A percentile compares a stretch with the other conserved stretches of the same genome.
These are phyloP conservation scores for Cyprinus carpio DNA, from an alignment of 2,113 vertebrate species.

Conservation along the genomic window DNA sequence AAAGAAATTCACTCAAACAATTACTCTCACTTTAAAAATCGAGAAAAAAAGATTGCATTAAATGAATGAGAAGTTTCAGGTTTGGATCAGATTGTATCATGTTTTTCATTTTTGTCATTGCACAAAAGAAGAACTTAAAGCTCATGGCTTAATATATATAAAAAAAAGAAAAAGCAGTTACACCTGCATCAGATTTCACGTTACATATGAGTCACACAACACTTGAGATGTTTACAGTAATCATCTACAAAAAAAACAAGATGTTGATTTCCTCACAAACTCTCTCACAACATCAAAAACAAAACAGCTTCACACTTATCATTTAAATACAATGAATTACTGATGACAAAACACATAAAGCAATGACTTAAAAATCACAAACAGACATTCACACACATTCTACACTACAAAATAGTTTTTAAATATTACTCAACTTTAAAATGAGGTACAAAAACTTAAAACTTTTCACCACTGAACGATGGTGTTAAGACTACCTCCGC, in stretches of 20 bases:
- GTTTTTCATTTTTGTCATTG: not conserved
- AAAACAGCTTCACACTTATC: not conserved
- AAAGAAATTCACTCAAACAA: not conserved
- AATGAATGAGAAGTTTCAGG: not conserved
- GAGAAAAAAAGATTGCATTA: not conserved
- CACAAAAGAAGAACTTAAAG: not conserved
- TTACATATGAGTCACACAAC: not conserved
- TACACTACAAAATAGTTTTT: not conserved
- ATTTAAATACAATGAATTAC: constrained; percentile 21
- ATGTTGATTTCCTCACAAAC: not conserved
- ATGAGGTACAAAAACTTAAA: constrained; percentile 9
- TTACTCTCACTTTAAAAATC: not conserved
- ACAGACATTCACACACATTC: constrained; percentile 4
- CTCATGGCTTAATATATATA: constrained; percentile 14
- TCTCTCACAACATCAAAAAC: not conserved
- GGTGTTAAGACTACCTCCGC: not conserved
- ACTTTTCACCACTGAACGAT: not conserved
- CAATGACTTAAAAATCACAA: not conserved
- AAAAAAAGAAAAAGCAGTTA: not conserved
- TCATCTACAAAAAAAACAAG: not conserved
- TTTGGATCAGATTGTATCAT: constrained; percentile 1
- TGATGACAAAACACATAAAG: not conserved
- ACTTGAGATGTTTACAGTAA: constrained; percentile 26
- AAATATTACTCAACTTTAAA: constrained; percentile 8
- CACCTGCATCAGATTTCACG: constrained; percentile 22